Conservation (phyloP, 2,113 vertebrate species). For the Grammomys dolichurus region DNA sequence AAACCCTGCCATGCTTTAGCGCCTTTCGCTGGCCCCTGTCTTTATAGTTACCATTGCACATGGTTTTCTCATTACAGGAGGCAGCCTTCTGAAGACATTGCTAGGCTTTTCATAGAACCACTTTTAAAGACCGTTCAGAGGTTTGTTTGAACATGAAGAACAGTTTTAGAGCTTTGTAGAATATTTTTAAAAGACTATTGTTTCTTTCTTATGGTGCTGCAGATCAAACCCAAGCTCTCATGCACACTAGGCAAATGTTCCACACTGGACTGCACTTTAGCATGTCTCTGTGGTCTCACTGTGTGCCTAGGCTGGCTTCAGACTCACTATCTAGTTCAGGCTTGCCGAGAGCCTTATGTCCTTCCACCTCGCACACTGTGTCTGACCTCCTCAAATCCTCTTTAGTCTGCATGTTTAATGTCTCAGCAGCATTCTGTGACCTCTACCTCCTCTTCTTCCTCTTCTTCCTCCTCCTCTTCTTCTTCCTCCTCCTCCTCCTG, state of each 20-base stretch:
- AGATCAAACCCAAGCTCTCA: neutral
- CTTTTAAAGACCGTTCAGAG: neutral
- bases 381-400: neutral
- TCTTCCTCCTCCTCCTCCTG: too few species aligned
- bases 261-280: neutral
- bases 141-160: neutral
- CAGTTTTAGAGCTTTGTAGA: neutral
- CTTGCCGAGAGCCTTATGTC: neutral
- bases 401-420: neutral
- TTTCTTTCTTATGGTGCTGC: neutral
- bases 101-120: neutral
- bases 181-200: neutral
- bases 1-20: neutral
- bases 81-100: neutral
- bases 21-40: neutral
- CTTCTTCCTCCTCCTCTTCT: too few species aligned
- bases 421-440: neutral
- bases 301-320: neutral
- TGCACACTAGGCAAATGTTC: neutral
- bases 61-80: neutral
- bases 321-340: neutral
- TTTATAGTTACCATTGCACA: neutral
- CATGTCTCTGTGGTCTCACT: neutral
- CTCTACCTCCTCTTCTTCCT: too few species aligned
- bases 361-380: neutral